phyloP scores from a whole-genome alignment of 1,140 invertebrate genomes.

The Theocolax elegans region DNA sequence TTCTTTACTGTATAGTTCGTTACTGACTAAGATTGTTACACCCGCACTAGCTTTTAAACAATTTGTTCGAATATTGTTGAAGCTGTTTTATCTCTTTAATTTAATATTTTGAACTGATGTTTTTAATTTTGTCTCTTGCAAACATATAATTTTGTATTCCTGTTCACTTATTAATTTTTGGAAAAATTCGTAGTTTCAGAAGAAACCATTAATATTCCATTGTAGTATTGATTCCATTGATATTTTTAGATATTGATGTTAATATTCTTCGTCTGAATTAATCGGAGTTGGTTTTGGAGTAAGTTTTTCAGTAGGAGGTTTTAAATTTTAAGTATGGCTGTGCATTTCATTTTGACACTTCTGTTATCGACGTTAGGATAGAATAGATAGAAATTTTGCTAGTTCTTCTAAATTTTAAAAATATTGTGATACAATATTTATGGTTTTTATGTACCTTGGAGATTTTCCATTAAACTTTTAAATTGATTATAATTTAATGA shows the following conservation, averaged over 20 bases:
- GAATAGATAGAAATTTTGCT: background rate
- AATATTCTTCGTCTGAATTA: too few species aligned
- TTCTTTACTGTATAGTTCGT: background rate
- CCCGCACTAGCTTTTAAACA: conserved; percentile 47
- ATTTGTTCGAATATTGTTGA: background rate
- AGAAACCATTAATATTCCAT: background rate
- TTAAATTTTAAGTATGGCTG: too few species aligned
- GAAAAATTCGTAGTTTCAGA: background rate
- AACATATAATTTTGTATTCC: background rate
- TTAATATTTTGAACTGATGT: background rate
- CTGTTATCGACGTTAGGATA: too few species aligned
- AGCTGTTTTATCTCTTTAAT: background rate
- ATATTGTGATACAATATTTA: too few species aligned
- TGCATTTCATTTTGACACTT: too few species aligned
- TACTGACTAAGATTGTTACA: conserved; percentile 38
- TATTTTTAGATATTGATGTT: background rate
- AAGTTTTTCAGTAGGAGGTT: too few species aligned
- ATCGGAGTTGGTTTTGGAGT: background rate
- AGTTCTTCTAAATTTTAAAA: background rate
- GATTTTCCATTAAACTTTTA: too few species aligned
- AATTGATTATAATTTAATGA: too few species aligned
- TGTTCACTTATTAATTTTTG: background rate
- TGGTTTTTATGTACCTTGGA: too few species aligned
- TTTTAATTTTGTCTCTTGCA: background rate
- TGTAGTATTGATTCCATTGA: background rate